Conservation (phyloP, 2,888 invertebrate species). For the Synanthedon myopaeformis region DNA sequence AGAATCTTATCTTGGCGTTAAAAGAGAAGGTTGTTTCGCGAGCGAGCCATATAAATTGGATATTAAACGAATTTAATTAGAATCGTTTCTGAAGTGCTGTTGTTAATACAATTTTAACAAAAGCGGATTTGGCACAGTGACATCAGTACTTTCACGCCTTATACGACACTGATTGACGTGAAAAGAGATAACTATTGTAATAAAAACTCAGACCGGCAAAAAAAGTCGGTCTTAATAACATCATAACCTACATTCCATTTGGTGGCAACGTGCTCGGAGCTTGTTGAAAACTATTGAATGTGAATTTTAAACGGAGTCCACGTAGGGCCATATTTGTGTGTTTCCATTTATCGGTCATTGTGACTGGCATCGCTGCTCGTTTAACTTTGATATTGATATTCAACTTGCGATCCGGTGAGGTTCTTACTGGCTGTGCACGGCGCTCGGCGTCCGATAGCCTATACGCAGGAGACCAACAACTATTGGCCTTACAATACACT, state of each 20-base stretch:
- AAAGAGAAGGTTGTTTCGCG: no score
- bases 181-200: conserved; percentile 62
- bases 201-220: conserved; percentile 59
- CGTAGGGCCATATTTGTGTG: conserved; percentile 61
- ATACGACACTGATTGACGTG: conserved; percentile 59
- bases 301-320: conserved; percentile 57
- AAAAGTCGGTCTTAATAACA: conserved; percentile 60
- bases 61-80: no score
- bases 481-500: conserved; percentile 27
- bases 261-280: conserved; percentile 42
- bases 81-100: conserved; percentile 11
- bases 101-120: conserved; percentile 32
- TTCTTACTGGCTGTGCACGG: conserved; percentile 7
- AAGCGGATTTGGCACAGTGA: conserved; percentile 49
- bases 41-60: no score
- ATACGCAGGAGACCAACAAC: conserved; percentile 42
- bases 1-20: no score
- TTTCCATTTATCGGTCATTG: conserved; percentile 63
- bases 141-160: conserved; percentile 65
- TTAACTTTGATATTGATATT: conserved; percentile 65
- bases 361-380: conserved; percentile 42
- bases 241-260: conserved; percentile 66
- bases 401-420: conserved; percentile 39
- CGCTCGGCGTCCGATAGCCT: conserved; percentile 34
- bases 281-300: conserved; percentile 39